Percentiles rank a stretch among this genome's conserved stretches.
Evolutionary conservation across 2,888 invertebrate genomes (phyloP).

Genomic region (Diplolepis rosae): DNA sequence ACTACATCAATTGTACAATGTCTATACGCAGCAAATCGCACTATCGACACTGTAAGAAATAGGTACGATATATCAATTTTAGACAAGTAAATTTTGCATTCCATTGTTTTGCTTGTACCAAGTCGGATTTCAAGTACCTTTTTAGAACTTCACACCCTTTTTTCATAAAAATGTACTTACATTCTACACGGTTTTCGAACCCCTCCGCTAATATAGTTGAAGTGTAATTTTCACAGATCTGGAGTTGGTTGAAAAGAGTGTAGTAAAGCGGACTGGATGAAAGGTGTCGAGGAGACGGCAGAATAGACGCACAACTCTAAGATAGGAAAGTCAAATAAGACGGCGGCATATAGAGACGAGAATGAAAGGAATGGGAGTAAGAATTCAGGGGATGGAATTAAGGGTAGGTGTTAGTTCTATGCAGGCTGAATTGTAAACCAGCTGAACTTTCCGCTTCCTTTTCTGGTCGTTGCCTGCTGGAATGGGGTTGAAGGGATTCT

Average conservation of each 20-base stretch:
- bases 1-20: no score
- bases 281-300: constrained; percentile 29
- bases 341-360: constrained; percentile 17
- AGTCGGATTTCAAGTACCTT: background rate
- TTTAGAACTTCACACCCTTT: constrained; percentile 6
- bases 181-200: background rate
- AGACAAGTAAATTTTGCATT: no score
- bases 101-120: no score
- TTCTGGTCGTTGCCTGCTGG: constrained; percentile 60
- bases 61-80: no score
- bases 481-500: constrained; percentile 45
- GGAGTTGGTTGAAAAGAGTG: constrained; percentile 41
- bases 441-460: constrained; percentile 64
- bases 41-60: no score
- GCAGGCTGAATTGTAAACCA: constrained; percentile 68
- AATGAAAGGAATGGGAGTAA: constrained; percentile 24
- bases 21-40: no score
- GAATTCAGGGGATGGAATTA: constrained; percentile 10
- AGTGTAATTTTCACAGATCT: constrained; percentile 55
- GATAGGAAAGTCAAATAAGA: constrained; percentile 55
- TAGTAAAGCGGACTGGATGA: constrained; percentile 24
- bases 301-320: constrained; percentile 45
- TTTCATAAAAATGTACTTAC: background rate
- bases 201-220: constrained; percentile 5
- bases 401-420: constrained; percentile 53